phyloP scores from a whole-genome alignment of 2,113 vertebrate species.

The Pangasianodon hypophthalmus region DNA sequence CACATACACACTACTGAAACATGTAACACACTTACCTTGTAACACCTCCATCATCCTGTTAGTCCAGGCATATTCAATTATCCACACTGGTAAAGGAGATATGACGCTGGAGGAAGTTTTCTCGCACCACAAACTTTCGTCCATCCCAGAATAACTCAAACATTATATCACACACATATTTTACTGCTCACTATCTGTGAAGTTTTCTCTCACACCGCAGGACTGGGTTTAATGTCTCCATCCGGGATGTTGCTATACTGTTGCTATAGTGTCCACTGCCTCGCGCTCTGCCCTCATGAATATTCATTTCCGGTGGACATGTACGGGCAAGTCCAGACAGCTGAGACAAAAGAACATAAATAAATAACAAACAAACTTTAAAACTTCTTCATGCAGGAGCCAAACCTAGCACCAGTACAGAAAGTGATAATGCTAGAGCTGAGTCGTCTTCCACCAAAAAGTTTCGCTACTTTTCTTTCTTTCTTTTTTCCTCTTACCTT shows the following conservation, averaged over 20 bases:
- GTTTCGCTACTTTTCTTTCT: not conserved
- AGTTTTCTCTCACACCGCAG: not conserved
- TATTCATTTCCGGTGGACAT: not conserved
- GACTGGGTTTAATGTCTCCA: too few species aligned
- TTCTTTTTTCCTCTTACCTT: not conserved
- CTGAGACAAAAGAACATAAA: not conserved
- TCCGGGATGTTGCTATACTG: not conserved
- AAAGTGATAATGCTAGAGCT: too few species aligned
- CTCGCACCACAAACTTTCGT: conserved; percentile 37
- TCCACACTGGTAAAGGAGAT: conserved; percentile 62
- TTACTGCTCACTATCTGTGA: not conserved
- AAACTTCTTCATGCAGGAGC: not conserved
- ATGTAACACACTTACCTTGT: not conserved
- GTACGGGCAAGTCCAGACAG: conserved; percentile 23
- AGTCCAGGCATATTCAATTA: conserved; percentile 70
- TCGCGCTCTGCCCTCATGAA: not conserved
- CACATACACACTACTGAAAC: too few species aligned
- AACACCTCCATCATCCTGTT: conserved; percentile 62
- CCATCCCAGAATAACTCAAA: conserved; percentile 35
- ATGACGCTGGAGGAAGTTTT: conserved; percentile 33
- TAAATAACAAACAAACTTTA: not conserved
- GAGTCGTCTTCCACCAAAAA: not conserved
- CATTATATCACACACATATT: not conserved
- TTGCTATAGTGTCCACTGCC: not conserved
- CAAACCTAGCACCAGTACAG: not conserved